phyloP scores from a whole-genome alignment of 2,113 vertebrate genomes.

The Sminthopsis crassicaudata region DNA sequence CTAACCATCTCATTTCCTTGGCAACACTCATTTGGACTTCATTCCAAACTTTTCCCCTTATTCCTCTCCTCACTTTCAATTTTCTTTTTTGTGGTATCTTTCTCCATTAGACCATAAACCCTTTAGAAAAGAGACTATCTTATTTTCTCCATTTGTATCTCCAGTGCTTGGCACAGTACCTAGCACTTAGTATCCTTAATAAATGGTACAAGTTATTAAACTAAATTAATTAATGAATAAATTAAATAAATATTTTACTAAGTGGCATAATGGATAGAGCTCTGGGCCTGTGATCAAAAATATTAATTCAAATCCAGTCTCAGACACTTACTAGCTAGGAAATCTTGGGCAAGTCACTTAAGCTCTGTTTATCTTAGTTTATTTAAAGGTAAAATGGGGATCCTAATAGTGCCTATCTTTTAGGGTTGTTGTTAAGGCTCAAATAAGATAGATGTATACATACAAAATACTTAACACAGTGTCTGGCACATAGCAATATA shows the following conservation, averaged over 20 bases:
- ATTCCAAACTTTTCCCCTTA: constrained; percentile 1
- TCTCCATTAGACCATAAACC: not conserved
- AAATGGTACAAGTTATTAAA: not conserved
- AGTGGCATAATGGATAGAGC: not conserved
- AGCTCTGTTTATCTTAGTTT: not conserved
- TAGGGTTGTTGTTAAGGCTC: not conserved
- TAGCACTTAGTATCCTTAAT: not conserved
- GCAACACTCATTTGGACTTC: constrained; percentile 17
- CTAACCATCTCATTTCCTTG: not conserved
- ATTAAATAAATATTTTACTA: not conserved
- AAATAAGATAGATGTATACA: not conserved
- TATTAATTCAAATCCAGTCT: not conserved
- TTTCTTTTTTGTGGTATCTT: not conserved
- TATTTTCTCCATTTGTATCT: not conserved
- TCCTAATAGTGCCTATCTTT: not conserved
- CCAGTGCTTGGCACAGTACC: not conserved
- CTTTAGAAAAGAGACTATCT: not conserved
- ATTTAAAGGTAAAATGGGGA: not conserved
- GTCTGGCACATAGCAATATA: too few species aligned
- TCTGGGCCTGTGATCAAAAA: not conserved
- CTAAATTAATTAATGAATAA: too few species aligned
- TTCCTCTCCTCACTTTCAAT: not conserved
- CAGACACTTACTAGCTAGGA: not conserved
- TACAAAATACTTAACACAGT: not conserved
- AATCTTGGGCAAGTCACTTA: not conserved